Conservation (phyloP, 2,797 vertebrate genomes). For the Sylvia borin region DNA sequence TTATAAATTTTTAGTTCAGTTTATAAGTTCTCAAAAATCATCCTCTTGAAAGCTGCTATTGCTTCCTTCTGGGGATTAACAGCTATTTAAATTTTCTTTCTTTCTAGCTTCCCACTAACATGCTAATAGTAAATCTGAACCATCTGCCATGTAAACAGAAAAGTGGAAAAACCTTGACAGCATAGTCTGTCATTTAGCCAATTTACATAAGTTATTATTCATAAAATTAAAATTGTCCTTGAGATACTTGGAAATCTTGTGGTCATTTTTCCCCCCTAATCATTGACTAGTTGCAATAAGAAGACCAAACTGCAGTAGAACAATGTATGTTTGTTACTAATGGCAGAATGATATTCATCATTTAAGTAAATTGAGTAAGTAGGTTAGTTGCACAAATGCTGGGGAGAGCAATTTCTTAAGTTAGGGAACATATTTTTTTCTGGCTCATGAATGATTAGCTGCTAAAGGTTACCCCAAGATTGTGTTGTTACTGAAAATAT, state of each 20-base stretch:
- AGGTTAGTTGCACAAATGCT: background rate
- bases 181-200: slow-evolving; percentile 17
- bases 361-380: background rate
- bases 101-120: slow-evolving; percentile 1
- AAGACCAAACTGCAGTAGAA: background rate
- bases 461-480: background rate
- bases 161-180: slow-evolving; percentile 17
- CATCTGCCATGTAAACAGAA: slow-evolving; percentile 45
- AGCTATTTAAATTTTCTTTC: background rate
- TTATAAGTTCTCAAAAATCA: background rate
- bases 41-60: background rate
- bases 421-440: background rate
- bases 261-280: background rate
- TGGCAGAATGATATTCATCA: background rate
- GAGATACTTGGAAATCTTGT: background rate
- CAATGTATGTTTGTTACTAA: background rate
- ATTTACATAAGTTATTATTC: slow-evolving; percentile 31
- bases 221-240: slow-evolving; percentile 21
- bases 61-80: background rate
- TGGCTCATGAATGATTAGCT: background rate
- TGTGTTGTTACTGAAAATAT: background rate
- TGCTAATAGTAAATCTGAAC: slow-evolving; percentile 40
- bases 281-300: background rate
- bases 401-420: background rate
- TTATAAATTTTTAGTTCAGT: background rate